Percentiles rank a stretch among this genome's conserved stretches.
Evolutionary conservation across 1,140 invertebrate species (phyloP).

Genomic region (Lepidurus apus): DNA sequence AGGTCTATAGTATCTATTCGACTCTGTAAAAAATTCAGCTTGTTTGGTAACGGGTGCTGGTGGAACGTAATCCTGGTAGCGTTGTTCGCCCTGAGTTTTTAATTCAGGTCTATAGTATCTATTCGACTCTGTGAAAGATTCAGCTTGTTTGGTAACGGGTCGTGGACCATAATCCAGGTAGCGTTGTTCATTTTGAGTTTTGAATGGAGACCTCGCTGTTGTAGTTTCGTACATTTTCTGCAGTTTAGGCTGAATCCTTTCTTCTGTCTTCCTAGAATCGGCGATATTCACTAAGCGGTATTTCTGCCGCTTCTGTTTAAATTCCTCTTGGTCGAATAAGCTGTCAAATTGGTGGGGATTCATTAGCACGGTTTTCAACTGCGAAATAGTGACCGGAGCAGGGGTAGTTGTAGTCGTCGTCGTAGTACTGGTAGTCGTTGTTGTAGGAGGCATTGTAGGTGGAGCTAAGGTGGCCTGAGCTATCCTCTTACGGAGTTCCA

Average conservation of each 20-base stretch:
- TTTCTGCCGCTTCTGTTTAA: neutral
- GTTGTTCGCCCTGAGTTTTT: neutral
- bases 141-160: neutral
- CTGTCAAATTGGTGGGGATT: neutral
- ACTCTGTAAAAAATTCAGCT: neutral
- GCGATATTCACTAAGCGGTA: neutral
- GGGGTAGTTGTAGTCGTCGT: neutral
- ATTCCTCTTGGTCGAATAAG: slow-evolving; percentile 5
- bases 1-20: neutral
- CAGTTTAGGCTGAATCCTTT: neutral
- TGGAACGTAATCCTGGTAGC: neutral
- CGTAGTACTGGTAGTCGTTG: neutral
- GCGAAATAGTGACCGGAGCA: neutral
- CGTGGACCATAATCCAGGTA: neutral
- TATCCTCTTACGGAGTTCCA: neutral
- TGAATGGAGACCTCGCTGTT: neutral
- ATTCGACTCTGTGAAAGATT: neutral
- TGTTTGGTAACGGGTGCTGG: neutral
- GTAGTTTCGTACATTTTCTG: neutral
- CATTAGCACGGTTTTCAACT: neutral
- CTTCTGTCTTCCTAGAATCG: neutral
- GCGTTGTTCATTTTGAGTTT: neutral
- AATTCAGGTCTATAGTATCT: neutral
- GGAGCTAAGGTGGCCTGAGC: neutral
- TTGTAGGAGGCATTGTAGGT: neutral